Base-by-base conservation (phyloP, 1,140 invertebrate species). In the Monochamus saltuarius region DNA sequence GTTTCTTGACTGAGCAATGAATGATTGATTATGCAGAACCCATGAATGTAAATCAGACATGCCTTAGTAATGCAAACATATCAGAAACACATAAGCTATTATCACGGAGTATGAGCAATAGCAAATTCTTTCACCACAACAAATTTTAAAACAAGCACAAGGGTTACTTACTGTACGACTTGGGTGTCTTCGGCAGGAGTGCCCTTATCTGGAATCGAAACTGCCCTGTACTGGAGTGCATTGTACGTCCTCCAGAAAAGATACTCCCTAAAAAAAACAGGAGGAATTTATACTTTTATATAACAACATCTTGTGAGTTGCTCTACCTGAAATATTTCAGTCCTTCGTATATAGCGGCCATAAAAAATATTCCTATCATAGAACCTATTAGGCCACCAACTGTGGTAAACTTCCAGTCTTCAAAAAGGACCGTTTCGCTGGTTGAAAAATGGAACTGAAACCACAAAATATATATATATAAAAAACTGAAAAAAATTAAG, bases 291-390 rank as follows among this genome's bases (percentile, higher is more conserved):
- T n/a, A n/a, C n/a, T n/a, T n/a, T n/a, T n/a, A n/a, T n/a, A n/a
- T n/a, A n/a, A n/a, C n/a, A n/a, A n/a, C n/a, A n/a, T n/a, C n/a
- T n/a, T n/a, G n/a, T n/a, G n/a, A n/a, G n/a, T n/a, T 16, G 45
- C 37, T 35, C 70, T 66, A 82, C 80, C 84, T 85, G 71, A 91
- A 94, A 78, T 92, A 94, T 77, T 97, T 97, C 0, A 97, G 81
- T 11, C 91, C 92, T 79, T 97, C 94, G 74, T 96, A 97, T 13
- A 95, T 79, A 8, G 91, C 81, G 0, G 89, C 91, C 75, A 95
- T 84, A 39, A 95, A 81, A 71, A 95, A 89, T 38, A 96, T 90
- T 29, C 87, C 91, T 42, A 95, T 82, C 76, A 92, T 89, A 0
- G 93, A 94, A 0, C 88, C 90, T 36, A 94, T 80, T 55, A 97